These are phyloP conservation scores for Slavum lentiscoides DNA, from an alignment of 2,888 invertebrate species.

Conservation along the genomic window DNA sequence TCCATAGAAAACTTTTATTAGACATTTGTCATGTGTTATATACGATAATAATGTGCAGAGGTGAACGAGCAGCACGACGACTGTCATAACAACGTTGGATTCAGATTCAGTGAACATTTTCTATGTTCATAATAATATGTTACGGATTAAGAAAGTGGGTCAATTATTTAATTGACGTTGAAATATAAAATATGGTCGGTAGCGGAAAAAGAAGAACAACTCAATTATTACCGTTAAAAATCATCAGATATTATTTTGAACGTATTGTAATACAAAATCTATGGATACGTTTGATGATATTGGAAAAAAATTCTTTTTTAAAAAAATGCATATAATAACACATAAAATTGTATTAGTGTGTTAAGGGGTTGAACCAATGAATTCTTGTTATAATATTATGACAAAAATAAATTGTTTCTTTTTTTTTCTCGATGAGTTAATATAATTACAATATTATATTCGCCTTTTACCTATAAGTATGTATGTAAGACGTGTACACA, in stretches of 20 bases:
- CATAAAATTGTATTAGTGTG: neutral
- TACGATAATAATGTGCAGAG: neutral
- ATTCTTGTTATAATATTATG: neutral
- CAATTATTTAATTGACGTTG: neutral
- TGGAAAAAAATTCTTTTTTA: no score
- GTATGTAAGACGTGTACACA: no score
- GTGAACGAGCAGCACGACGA: neutral
- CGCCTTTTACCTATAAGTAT: no score
- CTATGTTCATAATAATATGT: neutral
- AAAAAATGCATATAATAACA: no score
- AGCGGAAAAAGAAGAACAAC: no score
- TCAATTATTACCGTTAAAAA: no score
- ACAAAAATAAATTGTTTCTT: neutral
- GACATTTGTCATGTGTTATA: neutral
- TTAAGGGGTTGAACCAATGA: neutral
- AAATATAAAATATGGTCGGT: neutral
- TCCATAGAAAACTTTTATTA: constrained; percentile 15
- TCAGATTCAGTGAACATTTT: neutral
- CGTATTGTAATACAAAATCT: no score
- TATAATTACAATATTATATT: neutral
- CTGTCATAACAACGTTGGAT: neutral
- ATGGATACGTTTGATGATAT: no score
- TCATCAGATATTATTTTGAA: no score
- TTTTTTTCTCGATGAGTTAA: neutral
- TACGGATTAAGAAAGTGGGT: neutral